phyloP scores from a whole-genome alignment of 1,140 invertebrate species.

The Araneus ventricosus region DNA sequence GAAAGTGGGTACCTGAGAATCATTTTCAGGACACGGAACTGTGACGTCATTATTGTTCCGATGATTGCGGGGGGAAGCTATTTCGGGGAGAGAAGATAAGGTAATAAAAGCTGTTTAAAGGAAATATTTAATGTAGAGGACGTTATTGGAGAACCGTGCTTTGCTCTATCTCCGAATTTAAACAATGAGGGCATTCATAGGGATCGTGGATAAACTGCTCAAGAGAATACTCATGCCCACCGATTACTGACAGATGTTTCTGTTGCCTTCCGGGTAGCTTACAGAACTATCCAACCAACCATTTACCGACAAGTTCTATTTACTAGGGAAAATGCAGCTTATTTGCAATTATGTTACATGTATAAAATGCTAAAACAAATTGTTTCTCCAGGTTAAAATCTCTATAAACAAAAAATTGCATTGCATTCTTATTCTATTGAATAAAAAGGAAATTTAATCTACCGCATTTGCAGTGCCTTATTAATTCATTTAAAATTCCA shows the following conservation, averaged over 20 bases:
- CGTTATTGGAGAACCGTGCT: constrained; percentile 37
- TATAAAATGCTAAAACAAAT: too few species aligned
- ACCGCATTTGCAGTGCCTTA: too few species aligned
- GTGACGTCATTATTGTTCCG: constrained; percentile 59
- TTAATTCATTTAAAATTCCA: too few species aligned
- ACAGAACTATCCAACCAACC: too few species aligned
- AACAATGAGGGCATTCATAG: constrained; percentile 4
- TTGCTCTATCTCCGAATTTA: background rate
- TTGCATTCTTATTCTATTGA: too few species aligned
- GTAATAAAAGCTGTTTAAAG: constrained; percentile 69
- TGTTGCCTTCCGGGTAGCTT: background rate
- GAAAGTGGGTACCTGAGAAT: constrained; percentile 47
- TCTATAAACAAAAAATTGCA: too few species aligned
- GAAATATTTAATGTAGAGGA: constrained; percentile 67
- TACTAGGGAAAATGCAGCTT: too few species aligned
- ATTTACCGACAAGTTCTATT: too few species aligned
- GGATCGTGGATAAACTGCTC: constrained; percentile 27
- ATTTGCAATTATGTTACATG: too few species aligned
- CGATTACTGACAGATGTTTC: background rate
- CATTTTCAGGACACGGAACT: constrained; percentile 41
- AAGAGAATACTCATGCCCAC: background rate
- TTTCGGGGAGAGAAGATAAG: constrained; percentile 48
- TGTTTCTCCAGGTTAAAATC: too few species aligned
- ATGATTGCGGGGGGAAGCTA: constrained; percentile 17
- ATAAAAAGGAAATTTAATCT: too few species aligned